These are phyloP conservation scores for Monopterus albus DNA, from an alignment of 2,113 vertebrate species.

Conservation along the genomic window DNA sequence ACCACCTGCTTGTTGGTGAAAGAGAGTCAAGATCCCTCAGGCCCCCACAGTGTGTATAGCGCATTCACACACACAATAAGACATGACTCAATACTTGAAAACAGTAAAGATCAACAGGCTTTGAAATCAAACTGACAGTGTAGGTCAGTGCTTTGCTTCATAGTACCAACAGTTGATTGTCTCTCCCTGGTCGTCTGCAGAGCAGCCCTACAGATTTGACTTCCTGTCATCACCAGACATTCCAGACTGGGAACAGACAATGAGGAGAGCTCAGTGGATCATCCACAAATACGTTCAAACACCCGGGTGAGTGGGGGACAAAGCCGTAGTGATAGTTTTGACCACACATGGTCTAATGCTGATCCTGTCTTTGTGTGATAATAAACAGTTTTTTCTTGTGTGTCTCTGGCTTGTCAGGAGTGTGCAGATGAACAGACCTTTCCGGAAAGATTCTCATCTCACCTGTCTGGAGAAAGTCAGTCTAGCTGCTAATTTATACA, in stretches of 20 bases:
- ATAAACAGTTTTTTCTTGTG: neutral
- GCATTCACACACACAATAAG: neutral
- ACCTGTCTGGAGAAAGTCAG: slow-evolving; percentile 96
- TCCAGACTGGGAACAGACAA: slow-evolving; percentile 89
- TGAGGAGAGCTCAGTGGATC: slow-evolving; percentile 94
- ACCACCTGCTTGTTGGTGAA: slow-evolving; percentile 94
- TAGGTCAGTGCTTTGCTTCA: slow-evolving; percentile 16
- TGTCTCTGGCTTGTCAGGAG: slow-evolving; percentile 81
- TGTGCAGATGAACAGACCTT: slow-evolving; percentile 92
- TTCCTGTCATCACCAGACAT: slow-evolving; percentile 87
- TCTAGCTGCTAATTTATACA: neutral
- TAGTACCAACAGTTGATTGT: slow-evolving; percentile 13
- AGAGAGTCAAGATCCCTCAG: slow-evolving; percentile 85
- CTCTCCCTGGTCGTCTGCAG: slow-evolving; percentile 70
- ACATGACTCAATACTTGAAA: slow-evolving; percentile 4
- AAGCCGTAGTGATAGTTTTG: neutral
- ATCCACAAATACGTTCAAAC: slow-evolving; percentile 90
- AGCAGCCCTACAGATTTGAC: slow-evolving; percentile 95
- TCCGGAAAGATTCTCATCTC: slow-evolving; percentile 90
- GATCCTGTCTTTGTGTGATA: neutral
- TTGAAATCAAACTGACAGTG: slow-evolving; percentile 34
- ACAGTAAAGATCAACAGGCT: slow-evolving; percentile 30
- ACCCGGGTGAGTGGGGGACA: slow-evolving; percentile 81
- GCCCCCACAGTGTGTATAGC: slow-evolving; percentile 87
- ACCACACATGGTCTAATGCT: neutral